Evolutionary conservation across 2,888 invertebrate species (phyloP), one percentile per base, ranked within the genome.

Genomic region (Drosophila prolongata): DNA sequence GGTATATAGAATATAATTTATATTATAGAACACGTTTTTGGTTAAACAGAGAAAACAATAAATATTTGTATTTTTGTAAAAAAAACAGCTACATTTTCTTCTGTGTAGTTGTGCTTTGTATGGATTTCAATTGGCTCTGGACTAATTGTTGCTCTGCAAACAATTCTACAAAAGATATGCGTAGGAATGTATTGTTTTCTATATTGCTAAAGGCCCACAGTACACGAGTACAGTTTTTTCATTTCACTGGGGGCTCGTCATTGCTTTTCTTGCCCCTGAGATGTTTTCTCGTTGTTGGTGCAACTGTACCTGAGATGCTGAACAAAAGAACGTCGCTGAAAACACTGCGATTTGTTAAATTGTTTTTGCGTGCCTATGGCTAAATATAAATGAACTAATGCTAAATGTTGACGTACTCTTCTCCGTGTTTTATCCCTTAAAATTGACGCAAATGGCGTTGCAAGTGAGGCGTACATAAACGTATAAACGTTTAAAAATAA

Each of bases 381-480:
- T 84, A 84, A 77, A 79, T 71, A 81, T 89, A 84, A 84, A 87
- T 76, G 75, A 81, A 81, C 79, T 66, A 49, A 74, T 71, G 59
- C 71, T 34, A 76, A 76, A 65, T 68, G 69, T 88, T 89, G 88
- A 85, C 85, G 85, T 79, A 76, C 55, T 75, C 57, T 64, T 13
- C 37, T 57, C 52, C 49, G 42, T 50, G 70, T 67, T 46, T 72
- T 79, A 55, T 73, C 64, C 75, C 49, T 69, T 56, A 74, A 61
- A 64, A 64, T 66, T 49, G 80, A 88, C 89, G 86, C 71, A 89
- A 84, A 77, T 87, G 80, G 75, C 76, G 69, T 77, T 89, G 87
- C 80, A 87, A 49, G 30, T 5, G 47, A 10, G 30, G n/a, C 30
- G 30, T 30, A 47, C 47, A 14, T 56, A n/a, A n/a, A n/a, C n/a